Evolutionary conservation across 30 jellyfish, hydroid and myxozoan species (phyloP).

Genomic region (Aurelia sp.): DNA sequence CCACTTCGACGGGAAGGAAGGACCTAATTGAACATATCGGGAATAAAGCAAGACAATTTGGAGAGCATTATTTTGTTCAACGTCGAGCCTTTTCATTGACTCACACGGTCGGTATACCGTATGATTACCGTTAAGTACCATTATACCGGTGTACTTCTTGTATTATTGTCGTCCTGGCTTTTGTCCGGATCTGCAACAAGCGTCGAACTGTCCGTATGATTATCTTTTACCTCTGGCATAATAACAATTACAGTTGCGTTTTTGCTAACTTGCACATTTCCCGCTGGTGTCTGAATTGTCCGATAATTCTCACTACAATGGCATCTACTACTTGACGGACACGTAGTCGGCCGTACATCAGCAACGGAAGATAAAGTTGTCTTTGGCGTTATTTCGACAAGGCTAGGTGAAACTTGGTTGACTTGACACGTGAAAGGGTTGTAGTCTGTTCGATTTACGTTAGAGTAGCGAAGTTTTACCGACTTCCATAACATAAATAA

Average conservation of each 20-base stretch:
- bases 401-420: conserved; percentile 39
- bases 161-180: not conserved
- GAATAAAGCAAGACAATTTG: no score
- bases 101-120: no score
- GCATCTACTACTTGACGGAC: not conserved
- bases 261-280: conserved; percentile 40
- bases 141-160: conserved; percentile 16
- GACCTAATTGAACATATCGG: no score
- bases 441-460: not conserved
- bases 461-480: conserved; percentile 2
- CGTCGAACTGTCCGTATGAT: not conserved
- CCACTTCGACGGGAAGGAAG: no score
- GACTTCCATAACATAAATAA: conserved; percentile 38
- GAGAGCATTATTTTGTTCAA: no score
- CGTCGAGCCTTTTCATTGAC: no score
- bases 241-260: conserved; percentile 62
- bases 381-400: conserved; percentile 29
- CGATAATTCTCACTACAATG: conserved; percentile 34
- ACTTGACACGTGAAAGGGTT: conserved; percentile 9
- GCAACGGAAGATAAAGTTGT: not conserved
- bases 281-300: conserved; percentile 56
- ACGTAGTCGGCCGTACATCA: not conserved
- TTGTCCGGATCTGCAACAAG: conserved; percentile 8
- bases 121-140: no score
- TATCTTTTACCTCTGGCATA: conserved; percentile 43